Conservation (phyloP, 2,797 vertebrate species). For the Myotis planiceps region DNA sequence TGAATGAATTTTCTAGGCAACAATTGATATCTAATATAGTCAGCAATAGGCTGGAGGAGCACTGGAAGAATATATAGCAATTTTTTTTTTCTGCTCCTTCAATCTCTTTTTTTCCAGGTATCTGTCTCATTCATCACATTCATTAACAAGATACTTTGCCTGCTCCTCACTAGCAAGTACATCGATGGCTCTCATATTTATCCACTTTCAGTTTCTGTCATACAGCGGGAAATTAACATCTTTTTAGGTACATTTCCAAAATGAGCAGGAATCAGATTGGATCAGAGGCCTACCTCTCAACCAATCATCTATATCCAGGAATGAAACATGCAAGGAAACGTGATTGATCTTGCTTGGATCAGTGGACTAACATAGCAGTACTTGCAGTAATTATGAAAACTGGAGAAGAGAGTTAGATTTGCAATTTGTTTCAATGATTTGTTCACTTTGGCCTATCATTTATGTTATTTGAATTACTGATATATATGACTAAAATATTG, state of each 20-base stretch:
- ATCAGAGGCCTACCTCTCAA: background rate
- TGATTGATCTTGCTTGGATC: background rate
- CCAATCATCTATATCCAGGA: background rate
- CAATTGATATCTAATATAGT: background rate
- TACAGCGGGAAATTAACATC: background rate
- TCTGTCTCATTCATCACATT: background rate
- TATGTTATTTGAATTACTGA: background rate
- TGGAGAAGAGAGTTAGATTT: background rate
- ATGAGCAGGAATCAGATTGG: background rate
- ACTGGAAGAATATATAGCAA: background rate
- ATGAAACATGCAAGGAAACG: background rate
- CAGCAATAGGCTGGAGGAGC: background rate
- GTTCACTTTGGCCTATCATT: background rate
- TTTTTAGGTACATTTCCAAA: background rate
- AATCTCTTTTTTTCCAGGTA: background rate
- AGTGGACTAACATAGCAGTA: background rate
- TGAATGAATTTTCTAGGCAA: background rate
- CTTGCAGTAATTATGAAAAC: background rate
- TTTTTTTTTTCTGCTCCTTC: background rate
- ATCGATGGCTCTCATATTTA: background rate
- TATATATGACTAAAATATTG: background rate
- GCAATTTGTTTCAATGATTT: background rate
- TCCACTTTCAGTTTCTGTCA: background rate
- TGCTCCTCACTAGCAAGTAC: background rate
- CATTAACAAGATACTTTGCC: background rate